Percentiles rank a stretch among this genome's conserved stretches.
Conservation (phyloP, 2,888 invertebrate genomes). For the Sarcophaga variegata region DNA sequence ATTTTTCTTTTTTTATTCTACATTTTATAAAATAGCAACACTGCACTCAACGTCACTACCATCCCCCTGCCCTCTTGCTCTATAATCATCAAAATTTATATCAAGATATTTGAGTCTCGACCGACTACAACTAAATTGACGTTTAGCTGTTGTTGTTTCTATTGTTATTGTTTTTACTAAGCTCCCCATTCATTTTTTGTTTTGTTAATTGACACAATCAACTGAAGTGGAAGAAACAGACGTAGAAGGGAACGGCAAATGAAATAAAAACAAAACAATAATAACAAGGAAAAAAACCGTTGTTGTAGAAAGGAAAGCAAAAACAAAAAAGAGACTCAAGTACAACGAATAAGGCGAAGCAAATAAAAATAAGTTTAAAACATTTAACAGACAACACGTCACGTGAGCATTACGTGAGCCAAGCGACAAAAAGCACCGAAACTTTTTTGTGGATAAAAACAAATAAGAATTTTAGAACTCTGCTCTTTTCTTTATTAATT, state of each 20-base stretch:
- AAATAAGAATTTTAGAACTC: conserved; percentile 24
- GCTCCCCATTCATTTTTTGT: conserved; percentile 46
- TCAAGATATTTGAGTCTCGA: conserved; percentile 10
- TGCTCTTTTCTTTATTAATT: conserved; percentile 19
- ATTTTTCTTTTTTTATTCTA: conserved; percentile 4
- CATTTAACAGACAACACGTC: conserved; percentile 69
- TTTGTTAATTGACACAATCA: conserved; percentile 56
- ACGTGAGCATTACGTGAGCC: conserved; percentile 74
- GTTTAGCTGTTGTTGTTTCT: conserved; percentile 1
- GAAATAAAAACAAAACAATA: conserved; percentile 45
- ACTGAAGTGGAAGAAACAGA: conserved; percentile 33
- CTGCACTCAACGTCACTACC: conserved; percentile 2
- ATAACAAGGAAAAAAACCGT: conserved; percentile 69
- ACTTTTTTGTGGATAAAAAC: conserved; percentile 52
- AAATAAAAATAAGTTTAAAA: conserved; percentile 42
- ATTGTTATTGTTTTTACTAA: conserved; percentile 26
- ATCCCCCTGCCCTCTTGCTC: not conserved
- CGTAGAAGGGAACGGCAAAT: conserved; percentile 72
- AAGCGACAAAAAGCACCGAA: conserved; percentile 15
- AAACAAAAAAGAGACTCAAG: conserved; percentile 64
- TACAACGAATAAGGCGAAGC: conserved; percentile 63
- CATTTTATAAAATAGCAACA: conserved; percentile 10
- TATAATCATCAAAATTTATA: not conserved
- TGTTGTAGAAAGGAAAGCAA: conserved; percentile 65
- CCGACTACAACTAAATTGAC: not conserved